phyloP scores from a whole-genome alignment of 2,797 vertebrate genomes.

The Caiman crocodilus region DNA sequence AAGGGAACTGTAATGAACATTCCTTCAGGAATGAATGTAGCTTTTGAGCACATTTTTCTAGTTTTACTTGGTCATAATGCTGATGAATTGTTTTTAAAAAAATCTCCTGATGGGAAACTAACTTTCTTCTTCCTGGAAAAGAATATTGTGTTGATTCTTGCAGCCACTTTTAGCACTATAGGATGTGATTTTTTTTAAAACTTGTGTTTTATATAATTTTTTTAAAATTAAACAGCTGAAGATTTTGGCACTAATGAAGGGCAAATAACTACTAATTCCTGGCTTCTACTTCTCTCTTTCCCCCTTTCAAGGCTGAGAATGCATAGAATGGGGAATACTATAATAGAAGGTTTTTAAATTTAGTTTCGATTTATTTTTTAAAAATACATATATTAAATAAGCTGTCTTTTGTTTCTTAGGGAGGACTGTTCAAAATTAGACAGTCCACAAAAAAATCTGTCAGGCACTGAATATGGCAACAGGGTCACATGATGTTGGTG shows the following conservation, averaged over 20 bases:
- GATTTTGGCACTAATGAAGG: conserved; percentile 74
- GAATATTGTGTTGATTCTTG: conserved; percentile 63
- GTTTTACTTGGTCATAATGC: conserved; percentile 73
- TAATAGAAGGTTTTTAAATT: not conserved
- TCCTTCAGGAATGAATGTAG: conserved; percentile 78
- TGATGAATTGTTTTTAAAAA: conserved; percentile 70
- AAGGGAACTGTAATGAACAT: too few species aligned
- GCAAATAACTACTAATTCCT: conserved; percentile 46
- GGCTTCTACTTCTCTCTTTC: conserved; percentile 33
- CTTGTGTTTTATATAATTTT: not conserved
- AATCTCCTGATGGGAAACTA: conserved; percentile 79
- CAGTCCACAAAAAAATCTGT: not conserved
- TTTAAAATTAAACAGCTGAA: conserved; percentile 13
- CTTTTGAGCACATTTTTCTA: conserved; percentile 78
- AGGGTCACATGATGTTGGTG: not conserved
- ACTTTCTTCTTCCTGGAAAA: conserved; percentile 77
- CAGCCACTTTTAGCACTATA: conserved; percentile 47
- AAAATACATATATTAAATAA: not conserved
- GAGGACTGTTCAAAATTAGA: not conserved
- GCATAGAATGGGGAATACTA: not conserved
- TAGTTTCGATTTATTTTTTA: not conserved
- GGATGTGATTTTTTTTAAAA: conserved; percentile 34
- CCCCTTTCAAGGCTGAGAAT: conserved; percentile 38
- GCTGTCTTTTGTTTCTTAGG: not conserved
- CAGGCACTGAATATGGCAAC: not conserved